Percentiles rank a stretch among this genome's conserved stretches.
These are phyloP conservation scores for Invenusta paracnida DNA, from an alignment of 2,888 invertebrate genomes.

Conservation along the genomic window DNA sequence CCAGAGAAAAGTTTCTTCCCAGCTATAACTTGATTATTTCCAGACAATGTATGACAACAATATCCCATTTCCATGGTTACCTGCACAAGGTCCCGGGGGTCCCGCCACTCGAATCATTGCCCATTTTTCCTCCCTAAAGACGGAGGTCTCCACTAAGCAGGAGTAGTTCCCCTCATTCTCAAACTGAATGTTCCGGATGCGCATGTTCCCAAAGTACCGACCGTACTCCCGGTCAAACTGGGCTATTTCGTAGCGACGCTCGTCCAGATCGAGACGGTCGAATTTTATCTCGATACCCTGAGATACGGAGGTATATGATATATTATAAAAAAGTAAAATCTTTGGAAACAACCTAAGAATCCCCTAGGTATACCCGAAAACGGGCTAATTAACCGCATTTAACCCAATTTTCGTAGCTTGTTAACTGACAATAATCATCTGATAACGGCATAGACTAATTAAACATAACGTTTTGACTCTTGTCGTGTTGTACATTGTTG, in stretches of 20 bases:
- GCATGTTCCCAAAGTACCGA: conserved; percentile 43
- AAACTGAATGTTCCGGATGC: conserved; percentile 42
- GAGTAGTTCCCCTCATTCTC: conserved; percentile 44
- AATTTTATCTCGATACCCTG: conserved; percentile 41
- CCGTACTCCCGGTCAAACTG: conserved; percentile 40
- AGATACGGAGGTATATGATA: too few relatives aligned
- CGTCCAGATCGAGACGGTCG: conserved; percentile 43
- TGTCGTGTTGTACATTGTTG: too few relatives aligned
- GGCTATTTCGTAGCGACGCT: conserved; percentile 41
- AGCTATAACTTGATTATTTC: too few relatives aligned
- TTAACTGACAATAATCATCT: too few relatives aligned
- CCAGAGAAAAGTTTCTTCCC: too few relatives aligned
- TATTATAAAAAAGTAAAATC: neutral
- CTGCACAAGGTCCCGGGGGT: conserved; percentile 43
- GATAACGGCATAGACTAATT: too few relatives aligned
- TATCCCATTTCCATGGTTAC: too few relatives aligned
- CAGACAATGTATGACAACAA: too few relatives aligned
- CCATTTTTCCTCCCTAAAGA: neutral
- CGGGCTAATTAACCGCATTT: too few relatives aligned
- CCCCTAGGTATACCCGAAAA: neutral
- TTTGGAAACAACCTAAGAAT: neutral
- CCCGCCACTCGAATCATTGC: conserved; percentile 43
- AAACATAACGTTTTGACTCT: too few relatives aligned
- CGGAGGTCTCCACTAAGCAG: conserved; percentile 39
- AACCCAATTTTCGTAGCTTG: too few relatives aligned